phyloP scores from a whole-genome alignment of 92 coral and sea anemone genomes.

The Epizoanthus scotinus region DNA sequence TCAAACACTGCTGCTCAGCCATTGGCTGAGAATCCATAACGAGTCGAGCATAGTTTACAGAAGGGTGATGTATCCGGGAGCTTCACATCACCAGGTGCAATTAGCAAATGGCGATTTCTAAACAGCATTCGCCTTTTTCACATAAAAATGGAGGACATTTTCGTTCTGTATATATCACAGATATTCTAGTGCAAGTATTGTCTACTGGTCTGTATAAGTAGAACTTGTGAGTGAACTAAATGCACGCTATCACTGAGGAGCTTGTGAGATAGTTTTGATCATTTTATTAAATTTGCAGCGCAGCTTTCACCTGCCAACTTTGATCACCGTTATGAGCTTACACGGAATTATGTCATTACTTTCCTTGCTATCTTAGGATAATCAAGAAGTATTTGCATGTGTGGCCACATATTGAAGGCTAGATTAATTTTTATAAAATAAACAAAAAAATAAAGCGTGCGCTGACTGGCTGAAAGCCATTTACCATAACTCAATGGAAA shows the following conservation, averaged over 20 bases:
- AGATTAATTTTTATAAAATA: too few species aligned
- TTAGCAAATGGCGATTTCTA: constrained; percentile 2
- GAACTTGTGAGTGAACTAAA: background rate
- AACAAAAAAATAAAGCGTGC: too few species aligned
- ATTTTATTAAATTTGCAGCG: background rate
- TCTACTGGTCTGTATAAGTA: background rate
- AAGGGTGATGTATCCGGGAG: constrained; percentile 11
- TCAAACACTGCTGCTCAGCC: background rate
- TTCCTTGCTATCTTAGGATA: background rate
- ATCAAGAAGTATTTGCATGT: background rate
- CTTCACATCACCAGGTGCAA: constrained; percentile 27
- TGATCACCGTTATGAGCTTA: background rate
- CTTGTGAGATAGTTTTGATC: background rate
- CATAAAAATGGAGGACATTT: background rate
- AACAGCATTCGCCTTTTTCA: background rate
- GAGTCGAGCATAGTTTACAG: constrained; percentile 16
- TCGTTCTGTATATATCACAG: background rate
- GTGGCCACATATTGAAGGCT: too few species aligned
- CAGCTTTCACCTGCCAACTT: background rate
- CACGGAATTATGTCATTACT: background rate
- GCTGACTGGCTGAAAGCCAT: too few species aligned
- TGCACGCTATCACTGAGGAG: background rate
- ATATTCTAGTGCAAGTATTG: background rate
- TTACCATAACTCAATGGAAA: too few species aligned
- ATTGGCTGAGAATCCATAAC: constrained; percentile 15